These are phyloP conservation scores for Pangasius djambal DNA, from an alignment of 2,797 vertebrate species.

Conservation along the genomic window DNA sequence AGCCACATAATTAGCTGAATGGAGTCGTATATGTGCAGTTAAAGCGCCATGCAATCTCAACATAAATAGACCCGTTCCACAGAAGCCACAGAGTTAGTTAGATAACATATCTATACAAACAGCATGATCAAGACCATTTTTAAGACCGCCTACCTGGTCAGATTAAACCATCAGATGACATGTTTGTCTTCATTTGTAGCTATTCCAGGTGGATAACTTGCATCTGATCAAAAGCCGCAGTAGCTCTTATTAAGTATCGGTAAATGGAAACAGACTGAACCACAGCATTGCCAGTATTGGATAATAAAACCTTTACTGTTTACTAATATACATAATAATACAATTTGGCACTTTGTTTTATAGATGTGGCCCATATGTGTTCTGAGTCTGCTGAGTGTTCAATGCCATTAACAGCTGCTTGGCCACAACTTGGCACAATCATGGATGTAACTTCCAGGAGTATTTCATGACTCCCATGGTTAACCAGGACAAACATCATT, in stretches of 20 bases:
- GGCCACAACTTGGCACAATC: neutral
- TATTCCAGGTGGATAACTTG: neutral
- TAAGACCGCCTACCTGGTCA: neutral
- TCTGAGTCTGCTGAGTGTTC: neutral
- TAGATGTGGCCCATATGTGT: neutral
- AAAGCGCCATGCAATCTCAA: neutral
- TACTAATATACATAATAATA: slow-evolving; percentile 5
- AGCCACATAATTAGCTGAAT: neutral
- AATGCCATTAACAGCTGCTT: neutral
- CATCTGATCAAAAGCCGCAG: neutral
- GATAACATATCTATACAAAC: neutral
- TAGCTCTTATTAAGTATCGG: neutral
- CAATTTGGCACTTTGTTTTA: neutral
- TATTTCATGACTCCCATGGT: neutral
- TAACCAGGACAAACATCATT: neutral
- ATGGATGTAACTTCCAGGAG: neutral
- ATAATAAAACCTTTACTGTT: neutral
- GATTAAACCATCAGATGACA: neutral
- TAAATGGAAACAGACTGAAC: neutral
- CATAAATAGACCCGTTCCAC: neutral
- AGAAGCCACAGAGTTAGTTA: neutral
- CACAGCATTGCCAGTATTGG: neutral
- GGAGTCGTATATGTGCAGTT: neutral
- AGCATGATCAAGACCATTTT: neutral
- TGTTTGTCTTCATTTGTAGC: neutral